These are phyloP conservation scores for Uropsilus gracilis DNA, from an alignment of 2,113 vertebrate species.

Conservation along the genomic window DNA sequence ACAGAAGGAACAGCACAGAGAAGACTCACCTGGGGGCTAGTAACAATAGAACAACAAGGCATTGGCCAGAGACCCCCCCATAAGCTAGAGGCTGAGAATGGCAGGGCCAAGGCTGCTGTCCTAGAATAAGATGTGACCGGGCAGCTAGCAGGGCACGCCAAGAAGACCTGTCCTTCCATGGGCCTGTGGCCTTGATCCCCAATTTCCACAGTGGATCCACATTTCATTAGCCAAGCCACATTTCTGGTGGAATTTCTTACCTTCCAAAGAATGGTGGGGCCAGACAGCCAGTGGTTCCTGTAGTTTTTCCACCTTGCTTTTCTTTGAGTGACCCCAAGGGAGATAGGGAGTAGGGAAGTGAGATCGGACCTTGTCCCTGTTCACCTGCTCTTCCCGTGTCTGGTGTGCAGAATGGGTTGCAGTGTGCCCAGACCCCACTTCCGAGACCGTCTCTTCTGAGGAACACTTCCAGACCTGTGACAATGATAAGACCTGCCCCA, in stretches of 20 bases:
- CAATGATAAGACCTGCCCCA: not conserved
- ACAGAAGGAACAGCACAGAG: not conserved
- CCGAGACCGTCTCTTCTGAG: not conserved
- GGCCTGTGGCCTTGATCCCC: not conserved
- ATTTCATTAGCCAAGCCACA: not conserved
- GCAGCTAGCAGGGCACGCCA: not conserved
- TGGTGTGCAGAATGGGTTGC: not conserved
- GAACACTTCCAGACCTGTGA: not conserved
- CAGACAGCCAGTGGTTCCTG: accelerated
- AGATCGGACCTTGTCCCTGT: not conserved
- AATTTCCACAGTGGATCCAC: too few species aligned
- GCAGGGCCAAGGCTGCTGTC: not conserved
- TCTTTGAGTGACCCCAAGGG: not conserved
- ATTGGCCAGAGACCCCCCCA: not conserved
- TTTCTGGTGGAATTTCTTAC: not conserved
- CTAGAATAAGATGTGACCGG: not conserved
- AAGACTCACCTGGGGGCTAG: not conserved
- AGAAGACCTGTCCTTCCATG: not conserved
- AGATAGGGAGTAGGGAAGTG: not conserved
- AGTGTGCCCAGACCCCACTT: not conserved
- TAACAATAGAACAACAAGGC: not conserved
- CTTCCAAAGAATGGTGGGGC: not conserved
- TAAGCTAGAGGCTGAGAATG: too few species aligned
- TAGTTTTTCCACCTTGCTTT: not conserved
- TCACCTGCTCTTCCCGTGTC: not conserved